Evolutionary conservation across 1,140 invertebrate species (phyloP).

Genomic region (Caenorhabditis elegans): WBcel235 BX284605.5:1572501-1573000

Average conservation of each 20-base stretch:
- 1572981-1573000: too few species aligned
- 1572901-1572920: background rate
- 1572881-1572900: conserved; percentile 3
- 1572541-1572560: too few species aligned
- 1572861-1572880: background rate
- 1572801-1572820: background rate
- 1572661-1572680: background rate
- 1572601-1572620: too few species aligned
- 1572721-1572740: background rate
- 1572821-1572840: background rate
- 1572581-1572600: too few species aligned
- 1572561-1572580: too few species aligned
- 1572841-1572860: background rate
- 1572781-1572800: background rate
- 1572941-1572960: background rate
- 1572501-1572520: too few species aligned
- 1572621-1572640: too few species aligned
- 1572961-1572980: background rate
- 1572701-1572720: background rate
- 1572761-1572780: background rate
- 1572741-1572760: background rate
- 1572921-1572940: background rate
- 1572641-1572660: background rate
- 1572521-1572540: too few species aligned
- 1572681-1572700: background rate